Evolutionary conservation across 2,113 vertebrate genomes (phyloP), one percentile per base, ranked within the genome.

Genomic region (Bothrops jararaca): DNA sequence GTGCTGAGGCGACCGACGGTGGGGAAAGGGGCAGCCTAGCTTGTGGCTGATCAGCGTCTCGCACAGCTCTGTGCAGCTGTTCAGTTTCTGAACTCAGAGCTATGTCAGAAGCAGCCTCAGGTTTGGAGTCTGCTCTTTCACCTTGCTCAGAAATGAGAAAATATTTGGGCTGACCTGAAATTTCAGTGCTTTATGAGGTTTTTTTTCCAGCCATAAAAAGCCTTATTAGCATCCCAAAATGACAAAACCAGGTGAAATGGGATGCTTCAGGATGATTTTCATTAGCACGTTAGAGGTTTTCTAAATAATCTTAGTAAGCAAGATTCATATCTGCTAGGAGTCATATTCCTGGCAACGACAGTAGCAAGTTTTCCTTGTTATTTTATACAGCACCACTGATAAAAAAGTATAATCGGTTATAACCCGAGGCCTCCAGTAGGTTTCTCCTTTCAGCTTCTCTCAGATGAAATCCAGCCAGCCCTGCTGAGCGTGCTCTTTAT

Each of bases 401-500:
- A 13, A 13, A 86, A 42, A 86, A 50, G 85, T 15, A 13, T 50
- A 15, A 50, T 48, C 11, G 22, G 23, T 86, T 24, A 12, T 48
- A 23, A 12, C 85, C 5, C 42, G 13, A 26, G 9, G 8, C 26
- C 26, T 29, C 86, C 52, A 34, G 7, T 5, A 48, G 2, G 18
- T 50, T 86, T 45, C 24, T 11, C 45, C 9, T 85, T 85, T 45
- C 24, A 22, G 52, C 54, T 26, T 89, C 22, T 57, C 88, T 57
- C 18, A 24, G 52, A 3, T 15, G 85, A 26, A 0, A 45, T 91
- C 48, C 64, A 1, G 0, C 29, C 29, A n/a, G 11, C 85, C 26
- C 6, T 58, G 1, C 0, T 26, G n/a, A 34, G 24, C 20, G 9
- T 53, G 9, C 80, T 42, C 34, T 93, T 42, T 23, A 86, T 60